Percentiles rank a stretch among this genome's conserved stretches.
Evolutionary conservation across 1,140 invertebrate genomes (phyloP).

Genomic region (Brachionus paranguensis): DNA sequence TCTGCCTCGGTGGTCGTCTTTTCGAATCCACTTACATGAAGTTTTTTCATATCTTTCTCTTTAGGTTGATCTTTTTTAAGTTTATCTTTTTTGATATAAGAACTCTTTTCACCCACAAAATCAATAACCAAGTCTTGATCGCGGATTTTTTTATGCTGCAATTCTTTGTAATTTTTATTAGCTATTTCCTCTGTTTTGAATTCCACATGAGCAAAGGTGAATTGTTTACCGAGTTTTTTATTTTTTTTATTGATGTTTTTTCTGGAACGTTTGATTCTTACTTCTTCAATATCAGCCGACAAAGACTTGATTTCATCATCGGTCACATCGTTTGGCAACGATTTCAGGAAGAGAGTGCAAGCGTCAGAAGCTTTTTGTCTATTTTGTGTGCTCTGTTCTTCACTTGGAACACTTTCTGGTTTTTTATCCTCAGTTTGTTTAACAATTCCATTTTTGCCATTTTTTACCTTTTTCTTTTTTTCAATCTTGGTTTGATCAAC

Average conservation of each 20-base stretch:
- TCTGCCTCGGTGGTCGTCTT: background rate
- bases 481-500: conserved; percentile 14
- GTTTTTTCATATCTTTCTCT: conserved; percentile 12
- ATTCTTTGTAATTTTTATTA: conserved; percentile 44
- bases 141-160: conserved; percentile 47
- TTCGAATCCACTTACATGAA: conserved; percentile 30
- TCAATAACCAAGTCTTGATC: conserved; percentile 47
- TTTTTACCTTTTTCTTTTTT: conserved; percentile 7
- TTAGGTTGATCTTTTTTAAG: background rate
- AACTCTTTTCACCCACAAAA: conserved; percentile 41
- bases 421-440: conserved; percentile 15
- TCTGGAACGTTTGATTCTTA: conserved; percentile 52
- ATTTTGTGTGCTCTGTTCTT: conserved; percentile 40
- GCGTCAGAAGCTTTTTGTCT: conserved; percentile 19
- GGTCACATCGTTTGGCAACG: conserved; percentile 72
- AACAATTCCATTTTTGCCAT: conserved; percentile 18
- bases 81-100: conserved; percentile 29
- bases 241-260: conserved; percentile 39
- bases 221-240: conserved; percentile 36
- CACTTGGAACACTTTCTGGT: conserved; percentile 29
- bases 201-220: conserved; percentile 48
- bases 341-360: conserved; percentile 70
- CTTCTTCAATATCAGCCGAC: conserved; percentile 62
- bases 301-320: conserved; percentile 70
- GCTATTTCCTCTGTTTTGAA: conserved; percentile 45